phyloP scores from a whole-genome alignment of 2,888 invertebrate genomes.

The Erebia aethiops region DNA sequence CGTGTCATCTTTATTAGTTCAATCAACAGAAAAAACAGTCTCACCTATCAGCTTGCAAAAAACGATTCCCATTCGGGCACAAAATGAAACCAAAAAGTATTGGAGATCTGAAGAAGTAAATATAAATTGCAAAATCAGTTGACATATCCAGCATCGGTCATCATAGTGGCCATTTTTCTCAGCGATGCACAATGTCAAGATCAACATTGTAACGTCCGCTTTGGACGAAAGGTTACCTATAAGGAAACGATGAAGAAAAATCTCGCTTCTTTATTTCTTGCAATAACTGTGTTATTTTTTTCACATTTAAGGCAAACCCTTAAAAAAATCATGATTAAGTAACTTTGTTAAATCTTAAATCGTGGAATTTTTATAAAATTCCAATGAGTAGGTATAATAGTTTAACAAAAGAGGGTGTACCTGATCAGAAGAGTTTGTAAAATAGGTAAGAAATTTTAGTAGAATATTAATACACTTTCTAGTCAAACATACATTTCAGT shows the following conservation, averaged over 20 bases:
- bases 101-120: not conserved
- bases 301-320: not conserved
- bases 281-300: not conserved
- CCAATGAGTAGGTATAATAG: no score
- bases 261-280: conserved; percentile 23
- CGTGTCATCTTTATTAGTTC: not conserved
- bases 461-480: no score
- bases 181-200: conserved; percentile 17
- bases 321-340: no score
- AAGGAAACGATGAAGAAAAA: conserved; percentile 70
- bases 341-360: no score
- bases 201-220: conserved; percentile 22
- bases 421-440: no score
- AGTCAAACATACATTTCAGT: not conserved
- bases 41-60: not conserved
- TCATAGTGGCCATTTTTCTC: conserved; percentile 17
- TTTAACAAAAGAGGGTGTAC: no score
- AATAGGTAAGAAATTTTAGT: not conserved
- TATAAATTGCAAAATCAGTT: conserved; percentile 10
- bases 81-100: not conserved
- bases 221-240: conserved; percentile 70
- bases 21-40: not conserved
- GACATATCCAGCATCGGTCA: conserved; percentile 36
- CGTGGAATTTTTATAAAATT: no score
- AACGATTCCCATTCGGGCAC: not conserved